Base-by-base conservation (phyloP, 2,797 vertebrate genomes). In the Melanotaenia maccullochi region DNA sequence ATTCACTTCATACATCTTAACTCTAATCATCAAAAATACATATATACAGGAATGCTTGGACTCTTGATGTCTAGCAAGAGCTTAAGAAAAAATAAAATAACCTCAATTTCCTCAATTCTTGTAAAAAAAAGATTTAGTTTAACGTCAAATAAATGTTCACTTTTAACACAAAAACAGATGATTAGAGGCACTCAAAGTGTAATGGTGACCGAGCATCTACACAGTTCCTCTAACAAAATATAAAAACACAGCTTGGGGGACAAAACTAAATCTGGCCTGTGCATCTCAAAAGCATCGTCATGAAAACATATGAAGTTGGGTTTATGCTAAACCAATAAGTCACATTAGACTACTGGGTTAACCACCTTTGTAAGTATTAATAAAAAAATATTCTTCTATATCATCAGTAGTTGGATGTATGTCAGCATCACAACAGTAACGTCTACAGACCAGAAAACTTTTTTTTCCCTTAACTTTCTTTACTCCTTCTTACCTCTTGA, bases 21-120 rank as follows among this genome's bases (percentile, higher is more conserved):
- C 54, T 70, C 77, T 72, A 78, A 73, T 84, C 35, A 57, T 74
- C 63, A 82, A 84, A 86, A 73, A 84, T 87, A 92, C 82, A 86
- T 91, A 92, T 91, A 64, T 93, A 92, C 89, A 92, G 58, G 66
- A 76, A 83, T 65, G 65, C 78, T 62, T 82, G 75, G 81, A 89
- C 81, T 71, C 77, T 67, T 68, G 38, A 78, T 40, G 24, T 66
- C 76, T 84, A 85, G 72, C 77, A 87, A 85, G 81, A 85, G 83
- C 81, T 75, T 79, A 75, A 85, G 58, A 84, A 91, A 85, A 78
- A 83, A 59, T 52, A 83, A 86, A 88, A 84, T 13, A 60, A 64
- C 51, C 30, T 30, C 30, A 30, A 65, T 2, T 35, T 64, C n/a
- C 36, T 57, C 36, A 18, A 20, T 51, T 42, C 5, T 42, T 68